Percentiles rank a stretch among this genome's conserved stretches.
These are phyloP conservation scores for Esox lucius DNA, from an alignment of 2,797 vertebrate species.

Conservation along the genomic window DNA sequence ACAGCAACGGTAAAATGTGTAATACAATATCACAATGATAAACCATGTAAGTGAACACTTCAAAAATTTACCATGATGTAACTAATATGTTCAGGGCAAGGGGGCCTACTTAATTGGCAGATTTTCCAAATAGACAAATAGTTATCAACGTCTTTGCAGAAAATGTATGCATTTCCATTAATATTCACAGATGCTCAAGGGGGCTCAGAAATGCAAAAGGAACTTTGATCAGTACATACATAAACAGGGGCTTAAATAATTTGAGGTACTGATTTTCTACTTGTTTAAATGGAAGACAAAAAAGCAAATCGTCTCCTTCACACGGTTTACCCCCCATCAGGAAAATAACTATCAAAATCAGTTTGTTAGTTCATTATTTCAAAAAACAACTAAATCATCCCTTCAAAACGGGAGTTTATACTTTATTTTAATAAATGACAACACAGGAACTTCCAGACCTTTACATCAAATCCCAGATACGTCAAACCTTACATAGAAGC, in stretches of 20 bases:
- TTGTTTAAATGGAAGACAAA: conserved; percentile 9
- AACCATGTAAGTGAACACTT: background rate
- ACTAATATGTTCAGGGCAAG: background rate
- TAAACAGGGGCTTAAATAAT: conserved; percentile 8
- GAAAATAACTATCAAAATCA: conserved; percentile 15
- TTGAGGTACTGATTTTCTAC: conserved; percentile 11
- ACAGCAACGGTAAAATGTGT: background rate
- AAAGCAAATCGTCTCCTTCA: background rate
- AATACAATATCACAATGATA: background rate
- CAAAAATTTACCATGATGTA: background rate
- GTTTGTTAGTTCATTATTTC: conserved; percentile 8
- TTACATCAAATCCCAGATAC: conserved; percentile 28
- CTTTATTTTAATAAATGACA: conserved; percentile 11
- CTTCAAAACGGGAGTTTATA: conserved; percentile 9
- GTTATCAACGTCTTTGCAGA: background rate
- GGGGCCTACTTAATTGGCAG: background rate
- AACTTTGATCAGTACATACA: conserved; percentile 4
- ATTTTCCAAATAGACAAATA: background rate
- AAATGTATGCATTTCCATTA: background rate
- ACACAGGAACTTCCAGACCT: conserved; percentile 24
- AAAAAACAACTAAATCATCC: conserved; percentile 10
- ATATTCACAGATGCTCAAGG: background rate
- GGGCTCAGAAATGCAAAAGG: background rate
- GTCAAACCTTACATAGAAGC: conserved; percentile 46
- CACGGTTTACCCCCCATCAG: background rate